Evolutionary conservation across 2,888 invertebrate genomes (phyloP).

Genomic region (Herminia tarsipennalis): DNA sequence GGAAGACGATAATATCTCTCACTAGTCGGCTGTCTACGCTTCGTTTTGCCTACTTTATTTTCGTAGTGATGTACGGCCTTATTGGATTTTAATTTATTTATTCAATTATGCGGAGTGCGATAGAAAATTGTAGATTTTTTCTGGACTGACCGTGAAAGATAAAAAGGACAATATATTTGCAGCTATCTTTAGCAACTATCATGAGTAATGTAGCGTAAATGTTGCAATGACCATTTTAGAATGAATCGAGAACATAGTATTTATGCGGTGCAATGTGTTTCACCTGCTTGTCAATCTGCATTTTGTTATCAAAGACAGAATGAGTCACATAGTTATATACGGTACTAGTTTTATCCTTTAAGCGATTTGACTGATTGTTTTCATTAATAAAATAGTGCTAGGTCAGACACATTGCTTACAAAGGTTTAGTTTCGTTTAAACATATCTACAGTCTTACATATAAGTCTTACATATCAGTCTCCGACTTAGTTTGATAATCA

Average conservation of each 20-base stretch:
- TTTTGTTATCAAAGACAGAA: neutral
- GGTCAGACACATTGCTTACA: too few relatives aligned
- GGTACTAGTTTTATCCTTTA: too few relatives aligned
- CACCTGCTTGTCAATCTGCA: neutral
- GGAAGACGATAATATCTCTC: conserved; percentile 65
- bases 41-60: conserved; percentile 63
- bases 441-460: too few relatives aligned
- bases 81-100: conserved; percentile 52
- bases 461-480: too few relatives aligned
- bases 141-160: conserved; percentile 16
- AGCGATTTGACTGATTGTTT: too few relatives aligned
- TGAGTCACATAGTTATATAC: too few relatives aligned
- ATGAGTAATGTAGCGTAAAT: conserved; percentile 8
- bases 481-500: too few relatives aligned
- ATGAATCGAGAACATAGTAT: neutral
- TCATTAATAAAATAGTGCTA: too few relatives aligned
- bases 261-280: neutral
- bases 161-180: conserved; percentile 4
- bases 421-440: too few relatives aligned
- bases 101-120: conserved; percentile 32
- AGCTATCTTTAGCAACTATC: conserved; percentile 4
- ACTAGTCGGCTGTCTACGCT: conserved; percentile 54
- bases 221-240: conserved; percentile 8
- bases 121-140: conserved; percentile 31
- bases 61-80: conserved; percentile 39